phyloP scores from a whole-genome alignment of 2,888 invertebrate genomes.

The Bembecia ichneumoniformis region DNA sequence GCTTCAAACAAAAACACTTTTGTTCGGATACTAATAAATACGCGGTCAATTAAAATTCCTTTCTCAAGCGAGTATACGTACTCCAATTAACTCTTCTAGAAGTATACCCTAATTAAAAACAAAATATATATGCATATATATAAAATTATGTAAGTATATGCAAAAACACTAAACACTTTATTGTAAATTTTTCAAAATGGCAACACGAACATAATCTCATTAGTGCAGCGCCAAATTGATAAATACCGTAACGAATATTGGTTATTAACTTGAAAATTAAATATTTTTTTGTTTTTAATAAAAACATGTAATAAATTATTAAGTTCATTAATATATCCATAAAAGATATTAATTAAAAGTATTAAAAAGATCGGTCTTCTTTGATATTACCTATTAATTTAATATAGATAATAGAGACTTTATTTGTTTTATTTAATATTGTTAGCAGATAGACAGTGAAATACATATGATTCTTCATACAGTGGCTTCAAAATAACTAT shows the following conservation, averaged over 20 bases:
- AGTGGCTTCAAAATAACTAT: no score
- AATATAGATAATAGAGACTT: no score
- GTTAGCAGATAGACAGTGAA: no score
- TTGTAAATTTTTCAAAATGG: conserved; percentile 29
- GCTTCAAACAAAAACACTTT: conserved; percentile 8
- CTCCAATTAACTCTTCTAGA: conserved; percentile 12
- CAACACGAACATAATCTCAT: conserved; percentile 24
- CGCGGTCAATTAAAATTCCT: conserved; percentile 14
- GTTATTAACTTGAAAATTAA: not conserved
- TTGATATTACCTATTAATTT: no score
- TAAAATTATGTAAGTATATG: conserved; percentile 9
- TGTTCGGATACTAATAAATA: conserved; percentile 10
- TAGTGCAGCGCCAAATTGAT: conserved; percentile 14
- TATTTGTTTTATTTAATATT: no score
- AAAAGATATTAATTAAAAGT: no score
- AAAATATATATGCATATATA: conserved; percentile 8
- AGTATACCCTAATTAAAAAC: conserved; percentile 13
- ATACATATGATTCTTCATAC: no score
- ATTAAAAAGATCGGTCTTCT: no score
- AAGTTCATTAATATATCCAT: no score
- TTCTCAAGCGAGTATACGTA: conserved; percentile 8
- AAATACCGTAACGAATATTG: not conserved
- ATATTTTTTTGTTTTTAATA: no score
- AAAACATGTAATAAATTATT: no score
- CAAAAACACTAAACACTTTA: conserved; percentile 11